Conservation (phyloP, 1,140 invertebrate genomes). For the Drosophila bocki region DNA sequence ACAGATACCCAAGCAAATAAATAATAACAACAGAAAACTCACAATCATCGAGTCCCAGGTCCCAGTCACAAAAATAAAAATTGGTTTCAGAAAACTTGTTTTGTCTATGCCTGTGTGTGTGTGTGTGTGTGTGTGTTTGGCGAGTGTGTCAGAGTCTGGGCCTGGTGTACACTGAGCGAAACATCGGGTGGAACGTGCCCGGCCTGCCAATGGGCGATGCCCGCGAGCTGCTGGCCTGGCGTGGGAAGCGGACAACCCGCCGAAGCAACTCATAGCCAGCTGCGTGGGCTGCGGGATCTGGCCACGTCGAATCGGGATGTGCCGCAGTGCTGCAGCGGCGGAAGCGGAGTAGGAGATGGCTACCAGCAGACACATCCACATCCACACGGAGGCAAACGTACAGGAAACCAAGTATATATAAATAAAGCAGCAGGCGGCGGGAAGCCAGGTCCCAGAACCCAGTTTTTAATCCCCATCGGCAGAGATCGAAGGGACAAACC, state of each 20-base stretch:
- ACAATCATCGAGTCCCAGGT: constrained; percentile 69
- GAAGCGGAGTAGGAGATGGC: constrained; percentile 26
- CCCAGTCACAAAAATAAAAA: constrained; percentile 67
- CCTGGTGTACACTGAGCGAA: constrained; percentile 67
- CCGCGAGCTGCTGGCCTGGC: constrained; percentile 28
- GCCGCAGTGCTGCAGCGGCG: constrained; percentile 20
- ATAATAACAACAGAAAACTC: constrained; percentile 48
- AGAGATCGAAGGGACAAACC: constrained; percentile 64
- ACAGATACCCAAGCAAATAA: constrained; percentile 17
- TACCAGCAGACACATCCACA: constrained; percentile 26
- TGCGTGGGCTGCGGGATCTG: constrained; percentile 52
- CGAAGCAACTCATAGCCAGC: constrained; percentile 8
- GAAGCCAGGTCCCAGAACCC: constrained; percentile 35
- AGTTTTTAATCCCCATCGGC: constrained; percentile 29
- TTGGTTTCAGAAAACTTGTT: constrained; percentile 78
- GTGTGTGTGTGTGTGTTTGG: constrained; percentile 14
- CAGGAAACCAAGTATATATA: constrained; percentile 45
- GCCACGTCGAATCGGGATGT: constrained; percentile 12
- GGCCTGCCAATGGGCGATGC: constrained; percentile 58
- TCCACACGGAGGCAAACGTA: constrained; percentile 6
- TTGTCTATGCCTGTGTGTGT: constrained; percentile 49
- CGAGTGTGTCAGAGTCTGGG: constrained; percentile 41
- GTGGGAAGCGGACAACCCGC: constrained; percentile 56
- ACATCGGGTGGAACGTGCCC: constrained; percentile 54
- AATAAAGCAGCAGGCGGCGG: constrained; percentile 24